phyloP scores from a whole-genome alignment of 2,113 vertebrate genomes.

The Mus pahari region DNA sequence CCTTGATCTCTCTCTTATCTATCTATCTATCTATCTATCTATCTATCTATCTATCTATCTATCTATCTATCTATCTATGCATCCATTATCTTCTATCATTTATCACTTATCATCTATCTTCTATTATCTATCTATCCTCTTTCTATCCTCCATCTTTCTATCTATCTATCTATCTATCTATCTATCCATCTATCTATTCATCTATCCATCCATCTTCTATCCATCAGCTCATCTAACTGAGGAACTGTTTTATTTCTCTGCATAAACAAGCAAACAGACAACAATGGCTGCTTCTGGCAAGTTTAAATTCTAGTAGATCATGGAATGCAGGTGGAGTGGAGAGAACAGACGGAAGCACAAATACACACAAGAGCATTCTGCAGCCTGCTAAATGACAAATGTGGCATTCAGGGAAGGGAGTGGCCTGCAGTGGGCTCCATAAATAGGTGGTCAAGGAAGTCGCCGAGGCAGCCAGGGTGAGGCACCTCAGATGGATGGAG shows the following conservation, averaged over 20 bases:
- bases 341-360: neutral
- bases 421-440: neutral
- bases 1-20: neutral
- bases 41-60: neutral
- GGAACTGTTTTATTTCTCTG: neutral
- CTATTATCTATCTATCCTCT: too few relatives aligned
- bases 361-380: neutral
- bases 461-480: neutral
- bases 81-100: neutral
- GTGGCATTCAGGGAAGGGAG: neutral
- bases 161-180: neutral
- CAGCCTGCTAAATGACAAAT: neutral
- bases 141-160: neutral
- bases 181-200: neutral
- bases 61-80: neutral
- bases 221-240: neutral
- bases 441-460: neutral
- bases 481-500: neutral
- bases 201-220: neutral
- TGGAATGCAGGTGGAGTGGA: too few relatives aligned
- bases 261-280: neutral
- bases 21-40: neutral
- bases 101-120: neutral
- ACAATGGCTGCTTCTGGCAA: conserved; percentile 10
- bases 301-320: neutral